Conservation (phyloP, 1,140 invertebrate species). For the Drosophila orosa region DNA sequence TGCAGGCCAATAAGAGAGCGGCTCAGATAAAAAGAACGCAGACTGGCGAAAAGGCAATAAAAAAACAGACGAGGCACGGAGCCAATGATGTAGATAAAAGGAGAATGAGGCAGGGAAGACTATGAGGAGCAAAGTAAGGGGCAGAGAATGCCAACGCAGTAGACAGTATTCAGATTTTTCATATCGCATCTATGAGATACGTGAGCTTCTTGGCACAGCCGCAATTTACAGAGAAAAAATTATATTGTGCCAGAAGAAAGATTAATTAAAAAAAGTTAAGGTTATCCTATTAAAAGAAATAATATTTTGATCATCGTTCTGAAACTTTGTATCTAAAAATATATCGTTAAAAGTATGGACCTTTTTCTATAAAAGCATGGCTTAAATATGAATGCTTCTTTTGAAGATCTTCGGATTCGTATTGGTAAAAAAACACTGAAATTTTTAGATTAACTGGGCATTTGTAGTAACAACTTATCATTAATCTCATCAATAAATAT, state of each 20-base stretch:
- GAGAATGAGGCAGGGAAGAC: slow-evolving; percentile 1
- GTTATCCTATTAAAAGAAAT: not conserved
- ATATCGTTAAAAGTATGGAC: not conserved
- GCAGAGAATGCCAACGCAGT: slow-evolving; percentile 12
- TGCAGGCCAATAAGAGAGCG: slow-evolving; percentile 46
- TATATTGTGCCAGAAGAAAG: not conserved
- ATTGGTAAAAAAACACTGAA: not conserved
- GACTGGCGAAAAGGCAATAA: slow-evolving; percentile 44
- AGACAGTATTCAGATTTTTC: slow-evolving; percentile 42
- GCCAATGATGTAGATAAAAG: slow-evolving; percentile 44
- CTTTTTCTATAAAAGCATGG: not conserved
- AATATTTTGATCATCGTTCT: not conserved
- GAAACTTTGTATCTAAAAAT: not conserved
- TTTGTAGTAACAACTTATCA: too few relatives aligned
- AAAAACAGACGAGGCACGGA: slow-evolving; percentile 26
- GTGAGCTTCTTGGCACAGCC: slow-evolving; percentile 32
- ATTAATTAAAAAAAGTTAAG: too few relatives aligned
- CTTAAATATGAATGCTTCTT: not conserved
- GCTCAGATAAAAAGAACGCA: slow-evolving; percentile 47
- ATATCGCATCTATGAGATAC: slow-evolving; percentile 56
- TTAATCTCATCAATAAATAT: too few relatives aligned
- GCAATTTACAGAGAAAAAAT: slow-evolving; percentile 11
- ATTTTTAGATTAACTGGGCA: too few relatives aligned
- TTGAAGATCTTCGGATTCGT: not conserved
- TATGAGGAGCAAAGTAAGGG: not conserved